Evolutionary conservation across 2,113 vertebrate species (phyloP), one percentile per base, ranked within the genome.

Genomic region (Spermophilus dauricus): DNA sequence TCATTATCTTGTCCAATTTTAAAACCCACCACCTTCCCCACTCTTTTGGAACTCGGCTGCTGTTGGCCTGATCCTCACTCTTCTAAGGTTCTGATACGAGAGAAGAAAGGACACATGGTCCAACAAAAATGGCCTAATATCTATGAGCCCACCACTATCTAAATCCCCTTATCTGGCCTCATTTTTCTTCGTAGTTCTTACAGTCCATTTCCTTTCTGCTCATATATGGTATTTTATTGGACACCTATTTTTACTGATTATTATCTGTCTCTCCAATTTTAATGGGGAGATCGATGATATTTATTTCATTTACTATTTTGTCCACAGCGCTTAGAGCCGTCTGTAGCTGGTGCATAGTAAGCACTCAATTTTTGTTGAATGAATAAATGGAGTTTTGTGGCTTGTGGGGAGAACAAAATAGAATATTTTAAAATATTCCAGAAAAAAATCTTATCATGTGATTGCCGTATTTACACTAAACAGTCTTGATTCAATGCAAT

Each of bases 381-480:
- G 22, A 84, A 75, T 67, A 87, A 73, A 96, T 34, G 20, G 16
- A 32, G 11, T 39, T 89, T 65, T 73, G 45, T 61, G 34, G 58
- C 17, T 92, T 81, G 12, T 5, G 26, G 56, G 8, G 32, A 58
- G 9, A 70, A 82, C 2, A 5, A 28, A 96, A 82, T 56, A 87
- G 22, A 65, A 51, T 73, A 75, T 81, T 37, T 28, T 94, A 24
- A 90, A 92, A 89, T 48, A 51, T 34, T 73, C 18, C 12, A 58
- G 48, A 81, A 88, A 88, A 96, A 88, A 96, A 93, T 34, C 30
- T 8, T 73, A 88, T 72, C 2, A 77, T 61, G 12, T 20, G 34
- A 65, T 16, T 53, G 53, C 17, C 51, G 37, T 69, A 70, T n/a
- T 73, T 87, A 77, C 8, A 69, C 32, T 20, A 45, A 11, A 58